Conservation (phyloP, 2,113 vertebrate genomes). For the Uria lomvia region DNA sequence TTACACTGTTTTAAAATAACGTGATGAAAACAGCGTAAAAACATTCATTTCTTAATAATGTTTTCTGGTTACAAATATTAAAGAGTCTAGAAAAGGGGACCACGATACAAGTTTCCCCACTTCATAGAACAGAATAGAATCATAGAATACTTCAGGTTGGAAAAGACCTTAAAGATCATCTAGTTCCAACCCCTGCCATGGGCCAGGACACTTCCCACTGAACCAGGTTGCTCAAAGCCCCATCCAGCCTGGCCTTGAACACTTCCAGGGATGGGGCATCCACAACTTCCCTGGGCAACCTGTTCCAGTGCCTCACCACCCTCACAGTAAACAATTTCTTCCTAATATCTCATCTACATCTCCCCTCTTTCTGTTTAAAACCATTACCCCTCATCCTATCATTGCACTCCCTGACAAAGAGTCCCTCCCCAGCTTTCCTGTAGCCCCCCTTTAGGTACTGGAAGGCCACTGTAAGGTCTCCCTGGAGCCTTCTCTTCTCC, state of each 20-base stretch:
- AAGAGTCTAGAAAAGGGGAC: not conserved
- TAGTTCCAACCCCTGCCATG: not conserved
- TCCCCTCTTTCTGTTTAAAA: not conserved
- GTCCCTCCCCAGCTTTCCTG: not conserved
- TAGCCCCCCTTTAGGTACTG: not conserved
- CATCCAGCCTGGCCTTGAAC: not conserved
- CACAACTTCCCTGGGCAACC: not conserved
- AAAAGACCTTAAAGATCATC: not conserved
- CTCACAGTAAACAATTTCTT: not conserved
- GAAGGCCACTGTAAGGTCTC: not conserved
- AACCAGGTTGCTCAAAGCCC: not conserved
- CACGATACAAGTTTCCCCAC: not conserved
- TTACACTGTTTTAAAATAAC: not conserved
- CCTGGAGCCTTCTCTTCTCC: not conserved
- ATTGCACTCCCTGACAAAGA: not conserved
- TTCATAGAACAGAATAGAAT: not conserved
- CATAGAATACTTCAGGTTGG: not conserved
- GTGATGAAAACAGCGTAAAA: not conserved
- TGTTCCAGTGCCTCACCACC: not conserved
- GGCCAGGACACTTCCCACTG: no score
- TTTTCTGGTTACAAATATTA: not conserved
- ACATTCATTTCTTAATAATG: not conserved
- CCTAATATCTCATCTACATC: not conserved
- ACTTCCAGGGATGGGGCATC: not conserved
- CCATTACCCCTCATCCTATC: not conserved